phyloP scores from a whole-genome alignment of 2,888 invertebrate genomes.

The Notocelia uddmanniana region DNA sequence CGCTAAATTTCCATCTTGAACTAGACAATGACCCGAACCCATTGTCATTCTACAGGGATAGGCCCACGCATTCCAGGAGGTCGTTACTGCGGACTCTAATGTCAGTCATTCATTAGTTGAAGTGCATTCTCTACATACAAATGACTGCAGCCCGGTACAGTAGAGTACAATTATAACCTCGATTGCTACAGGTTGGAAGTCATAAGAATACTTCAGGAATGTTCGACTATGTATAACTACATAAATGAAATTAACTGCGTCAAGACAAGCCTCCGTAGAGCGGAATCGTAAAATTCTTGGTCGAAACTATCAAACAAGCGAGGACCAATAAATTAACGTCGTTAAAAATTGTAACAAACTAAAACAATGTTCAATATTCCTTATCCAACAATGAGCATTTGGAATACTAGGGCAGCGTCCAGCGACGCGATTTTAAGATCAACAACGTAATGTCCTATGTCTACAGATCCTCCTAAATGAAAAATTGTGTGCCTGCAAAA shows the following conservation, averaged over 20 bases:
- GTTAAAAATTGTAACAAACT: constrained; percentile 15
- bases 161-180: not conserved
- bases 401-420: constrained; percentile 43
- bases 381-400: constrained; percentile 44
- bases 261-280: constrained; percentile 62
- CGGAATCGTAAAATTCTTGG: constrained; percentile 28
- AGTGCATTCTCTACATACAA: constrained; percentile 74
- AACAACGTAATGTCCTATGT: not conserved
- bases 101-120: constrained; percentile 71
- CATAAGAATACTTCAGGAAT: not conserved
- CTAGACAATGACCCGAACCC: constrained; percentile 55
- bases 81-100: constrained; percentile 63
- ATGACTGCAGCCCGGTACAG: constrained; percentile 61
- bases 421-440: constrained; percentile 40
- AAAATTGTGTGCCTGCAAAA: constrained; percentile 4
- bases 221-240: not conserved
- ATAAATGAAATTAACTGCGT: not conserved
- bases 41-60: constrained; percentile 62
- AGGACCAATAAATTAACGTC: not conserved
- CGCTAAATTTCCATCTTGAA: constrained; percentile 49
- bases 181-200: not conserved
- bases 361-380: constrained; percentile 33
- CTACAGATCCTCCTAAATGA: not conserved
- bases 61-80: constrained; percentile 66
- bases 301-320: not conserved